Base-by-base conservation (phyloP, 2,888 invertebrate genomes). In the Epinotia brunnichana region DNA sequence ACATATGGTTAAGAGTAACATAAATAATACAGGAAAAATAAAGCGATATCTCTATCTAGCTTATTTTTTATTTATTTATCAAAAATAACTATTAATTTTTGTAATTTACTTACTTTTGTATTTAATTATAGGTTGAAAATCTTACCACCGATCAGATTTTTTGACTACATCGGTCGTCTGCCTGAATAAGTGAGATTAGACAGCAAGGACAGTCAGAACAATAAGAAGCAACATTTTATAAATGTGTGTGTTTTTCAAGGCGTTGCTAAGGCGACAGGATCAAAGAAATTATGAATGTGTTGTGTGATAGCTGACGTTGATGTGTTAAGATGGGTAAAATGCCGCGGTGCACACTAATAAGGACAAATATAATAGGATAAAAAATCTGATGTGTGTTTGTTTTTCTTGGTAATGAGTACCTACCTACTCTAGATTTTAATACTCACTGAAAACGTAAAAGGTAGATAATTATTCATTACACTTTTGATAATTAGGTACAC, bases 141-240 rank as follows among this genome's bases (percentile, higher is more conserved):
- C 48, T n/a, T n/a, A n/a, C 15, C 15, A 48, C 15, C n/a, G 48
- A 48, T n/a, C 48, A n/a, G n/a, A 59, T 39, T 35, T 17, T n/a
- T 59, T 59, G 11, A 11, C 2, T 21, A 53, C 15, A 41, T 56
- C 39, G 21, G 10, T 41, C 21, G 41, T 56, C 4, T 66, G 54
- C 53, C 54, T 56, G 41, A 19, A 41, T 11, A 48, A n/a, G 66
- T 35, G 13, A 53, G 19, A 39, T 19, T 21, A 69, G n/a, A 21
- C 39, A 24, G 60, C 68, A n/a, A 60, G 68, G 60, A 60, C 68
- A 60, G 21, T 21, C 51, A 9, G 24, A 35, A 60, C 60, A 69
- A 69, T 60, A 69, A 39, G 51, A 35, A 51, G n/a, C 68, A 4
- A 5, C 5, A 48, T 48, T 60, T 60, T 17, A 39, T 60, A 68